phyloP scores from a whole-genome alignment of 2,113 vertebrate genomes.

The Grallaria varia region DNA sequence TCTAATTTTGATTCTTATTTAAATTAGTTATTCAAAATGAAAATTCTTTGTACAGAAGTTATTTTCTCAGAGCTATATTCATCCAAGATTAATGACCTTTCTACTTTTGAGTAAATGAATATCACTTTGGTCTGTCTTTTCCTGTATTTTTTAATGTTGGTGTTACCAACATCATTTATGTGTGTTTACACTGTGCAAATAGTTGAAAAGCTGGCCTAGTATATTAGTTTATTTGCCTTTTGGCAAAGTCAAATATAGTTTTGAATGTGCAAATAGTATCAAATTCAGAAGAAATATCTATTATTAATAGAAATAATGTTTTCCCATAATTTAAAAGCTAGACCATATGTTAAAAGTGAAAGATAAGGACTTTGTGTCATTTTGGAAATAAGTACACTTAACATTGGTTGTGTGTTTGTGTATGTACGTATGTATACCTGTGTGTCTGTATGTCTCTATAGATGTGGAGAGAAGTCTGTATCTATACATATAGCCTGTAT shows the following conservation, averaged over 20 bases:
- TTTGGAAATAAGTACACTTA: neutral
- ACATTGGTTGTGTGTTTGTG: rapidly evolving
- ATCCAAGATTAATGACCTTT: neutral
- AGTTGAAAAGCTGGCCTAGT: neutral
- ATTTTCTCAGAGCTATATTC: neutral
- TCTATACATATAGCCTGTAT: neutral
- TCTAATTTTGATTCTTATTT: neutral
- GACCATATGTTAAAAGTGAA: neutral
- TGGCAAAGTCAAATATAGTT: neutral
- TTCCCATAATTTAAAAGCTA: neutral
- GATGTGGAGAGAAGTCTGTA: neutral
- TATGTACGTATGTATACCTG: neutral
- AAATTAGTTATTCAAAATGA: neutral
- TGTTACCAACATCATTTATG: neutral
- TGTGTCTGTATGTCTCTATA: neutral
- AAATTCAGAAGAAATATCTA: neutral
- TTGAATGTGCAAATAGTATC: neutral
- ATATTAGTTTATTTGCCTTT: neutral
- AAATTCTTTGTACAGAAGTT: neutral
- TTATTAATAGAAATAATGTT: neutral
- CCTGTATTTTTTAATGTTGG: neutral
- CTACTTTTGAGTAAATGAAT: neutral
- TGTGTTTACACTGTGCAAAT: neutral
- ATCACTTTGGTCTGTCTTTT: neutral
- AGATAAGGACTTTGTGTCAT: neutral